phyloP scores from a whole-genome alignment of 2,888 invertebrate genomes.

The Epirrita christyi region DNA sequence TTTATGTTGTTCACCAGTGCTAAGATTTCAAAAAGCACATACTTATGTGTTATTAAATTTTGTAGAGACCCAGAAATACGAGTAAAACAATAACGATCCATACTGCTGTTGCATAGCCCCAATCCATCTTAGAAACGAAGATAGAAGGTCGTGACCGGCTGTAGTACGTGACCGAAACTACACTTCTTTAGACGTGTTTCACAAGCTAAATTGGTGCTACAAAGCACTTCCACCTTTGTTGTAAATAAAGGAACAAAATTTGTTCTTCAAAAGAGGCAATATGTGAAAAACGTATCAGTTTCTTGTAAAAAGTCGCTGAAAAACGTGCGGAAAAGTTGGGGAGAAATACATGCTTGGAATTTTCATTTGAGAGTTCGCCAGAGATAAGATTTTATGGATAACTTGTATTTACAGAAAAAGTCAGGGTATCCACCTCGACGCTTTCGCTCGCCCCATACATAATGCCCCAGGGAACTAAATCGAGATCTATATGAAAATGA shows the following conservation, averaged over 20 bases:
- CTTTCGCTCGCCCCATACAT: neutral
- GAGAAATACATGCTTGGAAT: slow-evolving; percentile 18
- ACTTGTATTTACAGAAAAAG: neutral
- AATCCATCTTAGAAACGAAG: slow-evolving; percentile 35
- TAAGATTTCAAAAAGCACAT: too few relatives aligned
- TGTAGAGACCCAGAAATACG: too few relatives aligned
- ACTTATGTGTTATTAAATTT: too few relatives aligned
- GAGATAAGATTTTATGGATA: slow-evolving; percentile 2
- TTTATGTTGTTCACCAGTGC: too few relatives aligned
- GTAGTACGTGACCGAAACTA: slow-evolving; percentile 32
- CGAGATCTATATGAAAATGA: too few relatives aligned
- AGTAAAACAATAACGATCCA: neutral
- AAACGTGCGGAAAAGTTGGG: slow-evolving; percentile 18
- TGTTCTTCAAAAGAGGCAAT: slow-evolving; percentile 14
- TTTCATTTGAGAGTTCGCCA: slow-evolving; percentile 5
- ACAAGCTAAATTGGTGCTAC: slow-evolving; percentile 26
- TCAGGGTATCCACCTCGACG: neutral
- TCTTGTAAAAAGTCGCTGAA: slow-evolving; percentile 18
- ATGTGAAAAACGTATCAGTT: slow-evolving; percentile 24
- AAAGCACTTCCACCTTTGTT: slow-evolving; percentile 27
- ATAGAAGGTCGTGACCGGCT: slow-evolving; percentile 14
- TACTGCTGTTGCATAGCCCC: slow-evolving; percentile 22
- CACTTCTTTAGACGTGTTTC: slow-evolving; percentile 20
- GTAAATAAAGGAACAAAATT: slow-evolving; percentile 21
- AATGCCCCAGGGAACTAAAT: neutral